Conservation (phyloP, 2,888 invertebrate species). For the Leptinotarsa rubiginosa region DNA sequence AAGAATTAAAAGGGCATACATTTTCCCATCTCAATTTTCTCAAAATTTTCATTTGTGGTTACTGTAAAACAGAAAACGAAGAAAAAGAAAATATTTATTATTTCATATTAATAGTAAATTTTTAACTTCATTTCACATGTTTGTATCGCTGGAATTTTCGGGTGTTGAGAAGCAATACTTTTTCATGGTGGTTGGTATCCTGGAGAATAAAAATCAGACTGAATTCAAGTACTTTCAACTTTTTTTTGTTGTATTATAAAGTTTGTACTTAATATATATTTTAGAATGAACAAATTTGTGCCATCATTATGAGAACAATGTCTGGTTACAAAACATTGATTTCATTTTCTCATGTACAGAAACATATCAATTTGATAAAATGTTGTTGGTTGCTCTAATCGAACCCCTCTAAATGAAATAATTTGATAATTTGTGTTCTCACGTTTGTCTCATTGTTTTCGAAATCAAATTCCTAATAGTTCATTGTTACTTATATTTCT, state of each 20-base stretch:
- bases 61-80: too few relatives aligned
- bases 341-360: too few relatives aligned
- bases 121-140: not conserved
- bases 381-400: not conserved
- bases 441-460: not conserved
- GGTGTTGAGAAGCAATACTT: too few relatives aligned
- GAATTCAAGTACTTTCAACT: not conserved
- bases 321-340: too few relatives aligned
- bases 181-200: too few relatives aligned
- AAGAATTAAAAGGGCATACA: too few relatives aligned
- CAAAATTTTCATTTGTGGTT: too few relatives aligned
- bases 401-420: not conserved
- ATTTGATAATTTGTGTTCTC: not conserved
- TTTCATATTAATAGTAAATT: too few relatives aligned
- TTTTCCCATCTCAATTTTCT: too few relatives aligned
- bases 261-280: slow-evolving; percentile 10
- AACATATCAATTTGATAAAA: not conserved
- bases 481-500: slow-evolving; percentile 31
- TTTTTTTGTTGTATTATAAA: not conserved
- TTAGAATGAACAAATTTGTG: slow-evolving; percentile 6
- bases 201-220: not conserved
- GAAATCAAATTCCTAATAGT: not conserved
- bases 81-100: too few relatives aligned
- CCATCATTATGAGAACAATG: slow-evolving; percentile 1
- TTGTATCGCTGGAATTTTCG: too few relatives aligned